Base-by-base conservation (phyloP, 1,140 invertebrate genomes). In the Penaeus chinensis region DNA sequence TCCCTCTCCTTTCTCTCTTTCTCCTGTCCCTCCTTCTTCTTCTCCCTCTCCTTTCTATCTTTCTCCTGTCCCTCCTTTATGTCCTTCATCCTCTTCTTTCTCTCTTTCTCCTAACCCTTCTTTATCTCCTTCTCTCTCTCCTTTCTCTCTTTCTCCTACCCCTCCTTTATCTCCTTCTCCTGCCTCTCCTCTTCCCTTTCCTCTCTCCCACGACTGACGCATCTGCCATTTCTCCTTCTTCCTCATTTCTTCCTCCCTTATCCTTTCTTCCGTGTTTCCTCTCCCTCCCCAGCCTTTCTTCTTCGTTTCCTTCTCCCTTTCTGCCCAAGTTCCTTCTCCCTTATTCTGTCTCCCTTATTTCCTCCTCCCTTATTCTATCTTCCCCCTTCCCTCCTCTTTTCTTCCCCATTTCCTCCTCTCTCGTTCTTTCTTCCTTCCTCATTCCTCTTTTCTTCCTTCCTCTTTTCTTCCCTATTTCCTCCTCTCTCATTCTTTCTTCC, bases 311-410 rank as follows among this genome's bases (percentile, higher is more conserved):
- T 4, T 76, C 2, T 42, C 1, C 16, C 8, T 32, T 54, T 8
- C 1, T 13, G 0, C 2, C 0, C 11, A 0, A 0, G 5, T 1
- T 11, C 11, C 0, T 42, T 5, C 4, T 8, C 7, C 54, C 32
- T 32, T 32, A 32, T 32, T 32, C 32, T 32, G 0, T 32, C 32
- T 32, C 32, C 32, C 32, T 32, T 32, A 32, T 32, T 32, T 13
- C 16, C 11, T 11, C 1, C 11, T 11, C 54, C 54, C 54, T 13
- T 2, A 2, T 1, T 2, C 54, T 8, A 32, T 13, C 11, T 1
- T 8, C 10, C 11, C 11, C 10, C 11, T 8, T 47, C 74, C 22
- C 54, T 60, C 54, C 24, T 60, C 47, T 27, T 18, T 24, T n/a
- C 37, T 42, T 79, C 42, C 54, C 22, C 20, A 32, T 32, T 32